Conservation (phyloP, 2,113 vertebrate genomes). For the Engystomops pustulosus region DNA sequence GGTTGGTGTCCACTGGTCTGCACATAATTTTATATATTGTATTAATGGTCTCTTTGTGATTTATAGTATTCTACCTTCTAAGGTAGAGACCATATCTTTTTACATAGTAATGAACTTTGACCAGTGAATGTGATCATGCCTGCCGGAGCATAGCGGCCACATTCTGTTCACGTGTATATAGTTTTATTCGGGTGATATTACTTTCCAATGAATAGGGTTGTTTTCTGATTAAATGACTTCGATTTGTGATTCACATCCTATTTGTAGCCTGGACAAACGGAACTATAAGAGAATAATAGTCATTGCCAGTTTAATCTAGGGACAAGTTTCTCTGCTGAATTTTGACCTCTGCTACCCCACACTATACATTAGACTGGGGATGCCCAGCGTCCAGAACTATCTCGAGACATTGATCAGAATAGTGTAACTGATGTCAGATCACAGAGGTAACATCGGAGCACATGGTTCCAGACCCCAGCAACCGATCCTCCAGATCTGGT, state of each 20-base stretch:
- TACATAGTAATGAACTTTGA: constrained; percentile 30
- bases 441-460: no score
- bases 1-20: no score
- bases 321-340: no score
- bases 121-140: constrained; percentile 13
- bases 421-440: no score
- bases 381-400: no score
- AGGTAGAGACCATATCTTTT: constrained; percentile 18
- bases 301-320: background rate
- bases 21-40: no score
- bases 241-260: background rate
- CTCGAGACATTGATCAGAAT: no score
- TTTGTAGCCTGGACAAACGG: background rate
- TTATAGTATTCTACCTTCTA: constrained; percentile 10
- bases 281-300: background rate
- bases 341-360: no score
- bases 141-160: background rate
- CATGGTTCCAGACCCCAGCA: no score
- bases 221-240: background rate
- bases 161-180: background rate
- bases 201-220: background rate
- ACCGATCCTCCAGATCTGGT: no score
- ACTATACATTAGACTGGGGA: no score
- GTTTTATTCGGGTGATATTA: background rate
- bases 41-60: background rate